Percentiles rank a stretch among this genome's conserved stretches.
Evolutionary conservation across 92 coral and sea anemone species (phyloP).

Genomic region (Galaxea fascicularis): DNA sequence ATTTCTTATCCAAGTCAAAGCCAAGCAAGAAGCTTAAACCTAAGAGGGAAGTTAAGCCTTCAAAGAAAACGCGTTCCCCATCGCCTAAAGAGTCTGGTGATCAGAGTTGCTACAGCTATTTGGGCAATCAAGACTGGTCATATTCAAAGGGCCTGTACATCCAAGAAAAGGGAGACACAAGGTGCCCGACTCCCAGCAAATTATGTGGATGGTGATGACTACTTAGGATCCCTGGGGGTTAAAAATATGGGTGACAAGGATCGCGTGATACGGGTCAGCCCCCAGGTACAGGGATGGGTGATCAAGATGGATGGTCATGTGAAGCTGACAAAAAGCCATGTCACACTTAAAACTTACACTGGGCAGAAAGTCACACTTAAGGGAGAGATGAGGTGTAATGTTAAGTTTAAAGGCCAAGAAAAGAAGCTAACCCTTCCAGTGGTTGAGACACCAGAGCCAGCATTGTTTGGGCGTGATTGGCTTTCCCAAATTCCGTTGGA

Average conservation of each 20-base stretch:
- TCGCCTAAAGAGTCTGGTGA: not conserved
- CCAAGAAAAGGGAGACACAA: too few relatives aligned
- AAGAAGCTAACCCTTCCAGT: slow-evolving; percentile 33
- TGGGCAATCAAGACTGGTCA: not conserved
- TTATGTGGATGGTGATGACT: not conserved
- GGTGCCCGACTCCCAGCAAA: too few relatives aligned
- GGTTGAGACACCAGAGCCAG: slow-evolving; percentile 19
- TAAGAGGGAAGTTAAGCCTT: slow-evolving; percentile 17
- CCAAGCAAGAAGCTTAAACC: slow-evolving; percentile 8
- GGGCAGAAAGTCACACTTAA: slow-evolving; percentile 54
- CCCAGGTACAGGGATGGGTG: slow-evolving; percentile 2
- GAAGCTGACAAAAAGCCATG: slow-evolving; percentile 47
- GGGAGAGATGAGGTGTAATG: slow-evolving; percentile 54
- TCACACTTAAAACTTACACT: slow-evolving; percentile 38
- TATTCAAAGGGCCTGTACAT: not conserved
- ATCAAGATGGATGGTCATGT: slow-evolving; percentile 40
- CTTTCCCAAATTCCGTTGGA: slow-evolving; percentile 31
- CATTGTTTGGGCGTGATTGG: slow-evolving; percentile 11
- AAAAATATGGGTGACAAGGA: slow-evolving; percentile 14
- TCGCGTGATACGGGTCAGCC: too few relatives aligned
- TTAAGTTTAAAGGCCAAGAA: slow-evolving; percentile 42
- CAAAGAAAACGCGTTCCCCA: too few relatives aligned
- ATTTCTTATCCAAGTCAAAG: slow-evolving; percentile 22
- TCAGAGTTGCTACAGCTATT: too few relatives aligned
- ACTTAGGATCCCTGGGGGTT: slow-evolving; percentile 47